A percentile compares a stretch with the other conserved stretches of the same genome.
phyloP scores from a whole-genome alignment of 2,888 invertebrate genomes.

The Lasioglossum oenotherae region DNA sequence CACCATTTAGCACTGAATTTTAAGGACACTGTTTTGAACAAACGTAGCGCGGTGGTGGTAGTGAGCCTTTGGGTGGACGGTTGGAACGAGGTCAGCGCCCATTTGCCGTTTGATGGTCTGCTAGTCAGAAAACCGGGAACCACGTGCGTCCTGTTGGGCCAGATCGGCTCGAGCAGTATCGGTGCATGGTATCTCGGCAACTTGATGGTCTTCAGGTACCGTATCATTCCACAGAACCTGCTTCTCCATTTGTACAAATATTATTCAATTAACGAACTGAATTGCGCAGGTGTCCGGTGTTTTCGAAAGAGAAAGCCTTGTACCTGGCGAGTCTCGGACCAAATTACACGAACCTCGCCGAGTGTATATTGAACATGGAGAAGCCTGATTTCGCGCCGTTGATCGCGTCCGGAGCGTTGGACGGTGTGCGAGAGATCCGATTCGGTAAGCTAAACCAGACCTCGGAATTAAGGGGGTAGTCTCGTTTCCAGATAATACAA shows the following conservation, averaged over 20 bases:
- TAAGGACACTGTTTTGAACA: conserved; percentile 85
- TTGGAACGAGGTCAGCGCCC: conserved; percentile 86
- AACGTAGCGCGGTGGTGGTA: conserved; percentile 86
- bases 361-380: conserved; percentile 81
- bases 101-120: conserved; percentile 87
- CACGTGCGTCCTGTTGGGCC: conserved; percentile 86
- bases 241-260: not conserved
- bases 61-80: conserved; percentile 87
- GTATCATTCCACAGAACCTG: not conserved
- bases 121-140: conserved; percentile 87
- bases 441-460: conserved; percentile 81
- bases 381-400: conserved; percentile 82
- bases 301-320: conserved; percentile 85
- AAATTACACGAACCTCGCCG: conserved; percentile 84
- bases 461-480: no score
- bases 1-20: conserved; percentile 87
- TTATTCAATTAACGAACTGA: not conserved
- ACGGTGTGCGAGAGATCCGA: conserved; percentile 78
- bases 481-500: no score
- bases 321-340: conserved; percentile 86
- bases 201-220: conserved; percentile 85
- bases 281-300: conserved; percentile 85
- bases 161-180: conserved; percentile 80
- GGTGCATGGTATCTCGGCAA: conserved; percentile 86
- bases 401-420: conserved; percentile 80